Conservation (phyloP, 2,888 invertebrate genomes). For the Hofmannophila pseudospretella region DNA sequence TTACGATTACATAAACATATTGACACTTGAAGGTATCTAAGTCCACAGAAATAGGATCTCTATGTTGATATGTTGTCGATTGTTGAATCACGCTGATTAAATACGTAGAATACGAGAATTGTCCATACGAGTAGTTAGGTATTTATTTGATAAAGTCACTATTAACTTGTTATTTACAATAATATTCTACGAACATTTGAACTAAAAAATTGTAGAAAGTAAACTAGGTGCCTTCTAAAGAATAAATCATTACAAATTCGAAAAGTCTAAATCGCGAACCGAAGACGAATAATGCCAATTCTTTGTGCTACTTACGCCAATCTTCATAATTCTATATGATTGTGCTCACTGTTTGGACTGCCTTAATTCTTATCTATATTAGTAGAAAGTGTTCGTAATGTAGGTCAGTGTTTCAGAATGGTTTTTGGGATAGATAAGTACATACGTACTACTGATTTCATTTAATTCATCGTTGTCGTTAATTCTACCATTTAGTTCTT, state of each 20-base stretch:
- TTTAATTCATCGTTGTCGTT: background rate
- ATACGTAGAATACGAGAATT: too few species aligned
- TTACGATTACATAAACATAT: too few species aligned
- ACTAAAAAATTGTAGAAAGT: too few species aligned
- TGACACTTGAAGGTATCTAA: too few species aligned
- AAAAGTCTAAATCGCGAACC: constrained; percentile 25
- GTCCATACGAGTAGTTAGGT: too few species aligned
- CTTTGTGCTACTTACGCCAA: constrained; percentile 51
- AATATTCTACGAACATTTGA: too few species aligned
- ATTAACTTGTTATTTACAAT: too few species aligned
- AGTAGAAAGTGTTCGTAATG: constrained; percentile 8
- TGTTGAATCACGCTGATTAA: too few species aligned
- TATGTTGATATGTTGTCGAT: too few species aligned
- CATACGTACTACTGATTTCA: background rate
- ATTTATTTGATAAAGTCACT: too few species aligned
- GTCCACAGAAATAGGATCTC: too few species aligned
- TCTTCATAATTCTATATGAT: constrained; percentile 37
- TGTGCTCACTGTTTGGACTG: constrained; percentile 16
- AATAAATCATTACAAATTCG: constrained; percentile 17
- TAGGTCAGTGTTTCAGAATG: constrained; percentile 7
- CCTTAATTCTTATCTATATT: constrained; percentile 18
- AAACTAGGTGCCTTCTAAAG: background rate
- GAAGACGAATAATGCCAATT: constrained; percentile 21
- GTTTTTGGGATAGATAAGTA: background rate
- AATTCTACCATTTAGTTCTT: too few species aligned